These are phyloP conservation scores for Orthosia cruda DNA, from an alignment of 2,888 invertebrate species.

Conservation along the genomic window DNA sequence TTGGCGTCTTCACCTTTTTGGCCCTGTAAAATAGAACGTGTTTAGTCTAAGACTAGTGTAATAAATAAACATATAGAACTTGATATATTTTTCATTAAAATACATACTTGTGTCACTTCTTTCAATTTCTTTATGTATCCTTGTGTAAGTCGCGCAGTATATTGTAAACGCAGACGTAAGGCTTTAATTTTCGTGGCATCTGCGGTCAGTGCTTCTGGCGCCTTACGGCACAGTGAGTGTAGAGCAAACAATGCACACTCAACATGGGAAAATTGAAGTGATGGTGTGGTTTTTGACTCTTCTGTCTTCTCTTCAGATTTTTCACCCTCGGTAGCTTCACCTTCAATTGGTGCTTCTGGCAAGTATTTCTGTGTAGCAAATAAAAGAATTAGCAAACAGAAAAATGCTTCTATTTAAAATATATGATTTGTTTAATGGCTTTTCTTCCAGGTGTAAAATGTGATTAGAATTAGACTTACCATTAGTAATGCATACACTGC, in stretches of 20 bases:
- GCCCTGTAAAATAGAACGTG: conserved; percentile 87
- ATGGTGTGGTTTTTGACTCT: conserved; percentile 93
- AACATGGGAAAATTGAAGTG: conserved; percentile 97
- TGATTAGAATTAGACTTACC: conserved; percentile 87
- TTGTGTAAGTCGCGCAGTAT: conserved; percentile 98
- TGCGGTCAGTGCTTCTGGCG: conserved; percentile 94
- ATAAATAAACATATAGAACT: not conserved
- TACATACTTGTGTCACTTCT: conserved; percentile 91
- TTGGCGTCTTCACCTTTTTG: conserved; percentile 94
- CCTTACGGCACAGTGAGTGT: conserved; percentile 95
- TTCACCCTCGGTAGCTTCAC: conserved; percentile 86
- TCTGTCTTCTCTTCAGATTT: conserved; percentile 80
- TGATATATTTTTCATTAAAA: not conserved
- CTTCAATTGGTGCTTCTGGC: conserved; percentile 96
- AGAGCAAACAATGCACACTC: conserved; percentile 97
- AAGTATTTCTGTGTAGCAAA: conserved; percentile 94
- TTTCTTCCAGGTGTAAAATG: not conserved
- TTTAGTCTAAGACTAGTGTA: conserved; percentile 14
- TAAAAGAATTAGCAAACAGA: not conserved
- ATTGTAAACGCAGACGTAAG: conserved; percentile 96
- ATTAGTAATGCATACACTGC: conserved; percentile 95
- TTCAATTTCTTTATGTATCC: conserved; percentile 95
- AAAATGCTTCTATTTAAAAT: not conserved
- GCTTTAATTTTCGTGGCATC: conserved; percentile 95
- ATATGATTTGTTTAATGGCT: no score